Base-by-base conservation (phyloP, 2,113 vertebrate species). In the Zingel zingel region DNA sequence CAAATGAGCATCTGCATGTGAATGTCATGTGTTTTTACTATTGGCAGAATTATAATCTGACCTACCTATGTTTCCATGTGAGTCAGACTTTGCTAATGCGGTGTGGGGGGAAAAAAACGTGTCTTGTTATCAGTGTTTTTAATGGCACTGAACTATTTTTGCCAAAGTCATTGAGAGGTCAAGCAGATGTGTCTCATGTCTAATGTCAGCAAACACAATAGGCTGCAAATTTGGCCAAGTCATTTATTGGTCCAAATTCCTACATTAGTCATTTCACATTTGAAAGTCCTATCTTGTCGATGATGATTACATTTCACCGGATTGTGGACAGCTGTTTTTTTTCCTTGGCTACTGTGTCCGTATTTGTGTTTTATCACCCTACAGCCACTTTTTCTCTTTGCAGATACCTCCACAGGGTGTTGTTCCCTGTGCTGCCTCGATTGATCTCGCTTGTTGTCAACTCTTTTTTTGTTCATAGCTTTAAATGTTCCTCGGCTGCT, bases 361-460 rank as follows among this genome's bases (percentile, higher is more conserved):
- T 25, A 53, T 53, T 64, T 51, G 18, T 12, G 59, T 67, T 82
- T 83, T 51, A 63, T 65, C 59, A 39, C 48, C 71, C 59, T 23
- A 27, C 14, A 75, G 75, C 30, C 51, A 70, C 71, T 21, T 53
- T 81, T 70, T 59, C 19, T 66, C 57, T 72, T 54, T 15, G 12
- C 11, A 74, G 68, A 79, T 63, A 59, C 54, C 33, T 71, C 72
- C 53, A 51, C 15, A 7, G 74, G 53, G 58, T 74, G 51, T 76
- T 82, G 59, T 88, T 79, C 39, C 73, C 71, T 57, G 39, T 13
- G 43, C 79, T 68, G 69, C 67, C 62, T 83, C 47, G 0, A 89
- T 89, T 80, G 76, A 86, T 83, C 74, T 71, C 3, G 39, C 61
- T 77, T 81, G 27, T 82, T 71, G 73, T 79, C 11, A 65, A 71